Conservation (phyloP, 2,797 vertebrate genomes). For the Syngnathus acus region DNA sequence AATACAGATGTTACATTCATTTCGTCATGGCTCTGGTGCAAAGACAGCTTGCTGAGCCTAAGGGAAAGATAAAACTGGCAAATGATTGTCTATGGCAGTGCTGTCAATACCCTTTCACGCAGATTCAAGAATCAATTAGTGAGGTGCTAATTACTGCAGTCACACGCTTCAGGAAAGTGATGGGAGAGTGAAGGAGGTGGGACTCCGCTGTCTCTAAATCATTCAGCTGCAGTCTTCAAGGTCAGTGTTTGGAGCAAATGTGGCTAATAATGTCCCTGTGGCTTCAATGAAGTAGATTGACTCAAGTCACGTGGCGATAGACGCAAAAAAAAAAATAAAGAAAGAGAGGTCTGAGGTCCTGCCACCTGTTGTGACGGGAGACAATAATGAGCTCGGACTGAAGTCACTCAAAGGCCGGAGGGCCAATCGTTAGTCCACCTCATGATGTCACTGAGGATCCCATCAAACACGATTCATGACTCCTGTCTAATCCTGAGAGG, state of each 20-base stretch:
- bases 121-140: conserved; percentile 38
- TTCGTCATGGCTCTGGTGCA: not conserved
- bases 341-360: conserved; percentile 5
- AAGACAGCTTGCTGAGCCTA: not conserved
- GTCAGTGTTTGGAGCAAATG: conserved; percentile 17
- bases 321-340: conserved; percentile 10
- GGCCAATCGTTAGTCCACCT: conserved; percentile 28
- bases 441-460: conserved; percentile 18
- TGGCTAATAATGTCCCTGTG: conserved; percentile 16
- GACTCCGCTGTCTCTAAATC: conserved; percentile 30
- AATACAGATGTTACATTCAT: not conserved
- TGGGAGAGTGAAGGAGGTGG: conserved; percentile 8
- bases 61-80: not conserved
- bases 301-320: not conserved
- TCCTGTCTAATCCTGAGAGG: conserved; percentile 17
- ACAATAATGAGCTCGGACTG: conserved; percentile 29
- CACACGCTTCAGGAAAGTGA: conserved; percentile 20
- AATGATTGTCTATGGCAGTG: conserved; percentile 22
- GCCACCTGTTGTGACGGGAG: conserved; percentile 10
- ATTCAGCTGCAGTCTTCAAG: conserved; percentile 31
- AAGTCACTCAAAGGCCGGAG: conserved; percentile 17
- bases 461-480: conserved; percentile 27
- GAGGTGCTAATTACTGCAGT: conserved; percentile 38
- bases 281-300: conserved; percentile 14
- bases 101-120: conserved; percentile 18